Evolutionary conservation across 92 coral and sea anemone species (phyloP).

Genomic region (Chrysogorgia sp.): DNA sequence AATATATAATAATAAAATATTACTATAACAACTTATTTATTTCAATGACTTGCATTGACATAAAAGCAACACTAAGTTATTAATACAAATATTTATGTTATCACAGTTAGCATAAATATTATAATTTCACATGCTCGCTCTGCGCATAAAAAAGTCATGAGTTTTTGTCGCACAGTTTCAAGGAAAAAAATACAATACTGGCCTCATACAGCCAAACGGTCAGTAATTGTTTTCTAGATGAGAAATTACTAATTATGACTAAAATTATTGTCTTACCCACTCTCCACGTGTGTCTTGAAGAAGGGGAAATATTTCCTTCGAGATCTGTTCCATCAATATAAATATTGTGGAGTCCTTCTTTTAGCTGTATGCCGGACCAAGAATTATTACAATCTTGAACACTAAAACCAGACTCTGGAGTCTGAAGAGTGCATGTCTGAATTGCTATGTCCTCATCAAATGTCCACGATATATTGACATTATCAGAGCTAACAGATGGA

Average conservation of each 20-base stretch:
- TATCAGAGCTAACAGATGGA: slow-evolving; percentile 55
- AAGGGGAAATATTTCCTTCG: slow-evolving; percentile 73
- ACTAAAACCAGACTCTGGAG: slow-evolving; percentile 56
- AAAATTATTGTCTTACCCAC: slow-evolving; percentile 61
- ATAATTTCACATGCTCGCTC: no score
- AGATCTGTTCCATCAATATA: slow-evolving; percentile 69
- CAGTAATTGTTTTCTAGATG: no score
- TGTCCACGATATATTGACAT: slow-evolving; percentile 65
- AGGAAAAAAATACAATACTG: no score
- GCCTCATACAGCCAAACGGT: no score
- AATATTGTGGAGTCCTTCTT: slow-evolving; percentile 71
- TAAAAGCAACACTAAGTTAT: no score
- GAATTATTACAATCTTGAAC: slow-evolving; percentile 63
- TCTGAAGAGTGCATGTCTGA: slow-evolving; percentile 65
- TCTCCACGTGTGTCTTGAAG: slow-evolving; percentile 72
- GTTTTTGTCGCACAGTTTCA: no score
- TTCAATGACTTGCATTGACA: no score
- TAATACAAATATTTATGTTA: no score
- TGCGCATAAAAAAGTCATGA: no score
- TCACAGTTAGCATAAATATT: no score
- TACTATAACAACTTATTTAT: no score
- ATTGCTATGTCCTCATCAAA: slow-evolving; percentile 60
- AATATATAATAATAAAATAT: no score
- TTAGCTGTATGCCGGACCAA: slow-evolving; percentile 66
- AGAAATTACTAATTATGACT: background rate